phyloP scores from a whole-genome alignment of 2,888 invertebrate genomes.

The Eupeodes latifasciatus region DNA sequence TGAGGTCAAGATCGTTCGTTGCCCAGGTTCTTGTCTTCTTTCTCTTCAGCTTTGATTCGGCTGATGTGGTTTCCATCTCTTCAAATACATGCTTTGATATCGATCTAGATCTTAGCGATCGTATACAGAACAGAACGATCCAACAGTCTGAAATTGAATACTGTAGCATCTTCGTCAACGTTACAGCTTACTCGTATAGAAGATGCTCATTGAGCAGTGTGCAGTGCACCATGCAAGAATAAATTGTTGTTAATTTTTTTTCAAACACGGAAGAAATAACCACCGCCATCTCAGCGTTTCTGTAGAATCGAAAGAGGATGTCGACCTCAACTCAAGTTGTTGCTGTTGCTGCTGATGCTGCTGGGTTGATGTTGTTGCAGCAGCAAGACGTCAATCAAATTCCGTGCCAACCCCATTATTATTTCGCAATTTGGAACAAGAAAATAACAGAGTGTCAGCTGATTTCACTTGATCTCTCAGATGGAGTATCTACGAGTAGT shows the following conservation, averaged over 20 bases:
- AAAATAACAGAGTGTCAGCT: constrained; percentile 48
- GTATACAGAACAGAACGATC: neutral
- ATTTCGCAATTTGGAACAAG: constrained; percentile 56
- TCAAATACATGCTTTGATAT: constrained; percentile 28
- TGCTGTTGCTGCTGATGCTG: neutral
- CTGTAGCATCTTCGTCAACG: constrained; percentile 16
- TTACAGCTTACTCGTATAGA: neutral
- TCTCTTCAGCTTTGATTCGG: neutral
- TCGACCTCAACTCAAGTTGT: constrained; percentile 30
- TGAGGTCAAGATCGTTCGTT: constrained; percentile 76
- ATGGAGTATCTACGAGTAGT: constrained; percentile 7
- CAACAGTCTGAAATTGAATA: constrained; percentile 18
- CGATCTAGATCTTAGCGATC: constrained; percentile 44
- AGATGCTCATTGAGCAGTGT: neutral
- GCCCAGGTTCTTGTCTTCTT: constrained; percentile 52
- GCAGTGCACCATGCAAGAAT: neutral
- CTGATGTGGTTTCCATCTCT: constrained; percentile 17
- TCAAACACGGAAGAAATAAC: constrained; percentile 34
- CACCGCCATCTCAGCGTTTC: constrained; percentile 21
- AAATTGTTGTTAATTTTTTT: neutral
- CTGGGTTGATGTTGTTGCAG: constrained; percentile 3
- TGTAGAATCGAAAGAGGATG: constrained; percentile 42
- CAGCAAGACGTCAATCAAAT: constrained; percentile 58
- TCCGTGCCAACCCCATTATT: constrained; percentile 37
- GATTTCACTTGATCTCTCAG: constrained; percentile 52